Evolutionary conservation across 2,797 vertebrate species (phyloP).

Genomic region (Microcaecilia unicolor): DNA sequence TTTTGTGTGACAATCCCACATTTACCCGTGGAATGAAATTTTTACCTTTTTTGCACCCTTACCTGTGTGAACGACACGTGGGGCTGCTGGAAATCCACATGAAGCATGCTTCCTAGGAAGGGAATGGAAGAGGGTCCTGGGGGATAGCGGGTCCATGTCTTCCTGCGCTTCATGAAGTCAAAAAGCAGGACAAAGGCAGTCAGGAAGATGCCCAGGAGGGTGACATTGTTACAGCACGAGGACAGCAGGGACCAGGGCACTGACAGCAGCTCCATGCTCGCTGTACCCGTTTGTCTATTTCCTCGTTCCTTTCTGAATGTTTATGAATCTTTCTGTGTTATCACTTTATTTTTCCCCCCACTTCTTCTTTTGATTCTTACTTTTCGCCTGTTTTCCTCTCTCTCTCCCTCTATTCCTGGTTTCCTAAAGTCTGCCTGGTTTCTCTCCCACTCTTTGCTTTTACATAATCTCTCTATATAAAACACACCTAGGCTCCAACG

Average conservation of each 20-base stretch:
- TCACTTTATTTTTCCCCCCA: too few relatives aligned
- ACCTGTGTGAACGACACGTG: not conserved
- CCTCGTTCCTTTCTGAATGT: too few relatives aligned
- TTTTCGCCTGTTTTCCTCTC: too few relatives aligned
- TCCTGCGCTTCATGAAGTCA: conserved; percentile 38
- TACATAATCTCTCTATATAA: too few relatives aligned
- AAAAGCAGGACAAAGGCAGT: conserved; percentile 27
- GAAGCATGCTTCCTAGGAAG: conserved; percentile 3
- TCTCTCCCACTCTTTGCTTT: too few relatives aligned
- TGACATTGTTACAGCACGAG: not conserved
- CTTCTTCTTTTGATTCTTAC: too few relatives aligned
- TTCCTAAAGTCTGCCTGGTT: too few relatives aligned
- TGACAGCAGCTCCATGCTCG: conserved; percentile 1
- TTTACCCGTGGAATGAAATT: not conserved
- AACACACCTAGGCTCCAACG: too few relatives aligned
- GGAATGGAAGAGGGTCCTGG: not conserved
- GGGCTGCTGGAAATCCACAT: not conserved
- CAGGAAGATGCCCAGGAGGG: conserved; percentile 3
- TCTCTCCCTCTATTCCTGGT: too few relatives aligned
- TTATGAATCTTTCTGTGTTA: too few relatives aligned
- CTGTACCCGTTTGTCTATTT: too few relatives aligned
- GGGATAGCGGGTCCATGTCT: conserved; percentile 27
- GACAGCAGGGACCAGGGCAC: conserved; percentile 16
- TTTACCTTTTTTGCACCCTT: not conserved
- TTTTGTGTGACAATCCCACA: too few relatives aligned